Percentiles rank a stretch among this genome's conserved stretches.
phyloP scores from a whole-genome alignment of 1,140 invertebrate genomes.

The Medauroidea extradentata region DNA sequence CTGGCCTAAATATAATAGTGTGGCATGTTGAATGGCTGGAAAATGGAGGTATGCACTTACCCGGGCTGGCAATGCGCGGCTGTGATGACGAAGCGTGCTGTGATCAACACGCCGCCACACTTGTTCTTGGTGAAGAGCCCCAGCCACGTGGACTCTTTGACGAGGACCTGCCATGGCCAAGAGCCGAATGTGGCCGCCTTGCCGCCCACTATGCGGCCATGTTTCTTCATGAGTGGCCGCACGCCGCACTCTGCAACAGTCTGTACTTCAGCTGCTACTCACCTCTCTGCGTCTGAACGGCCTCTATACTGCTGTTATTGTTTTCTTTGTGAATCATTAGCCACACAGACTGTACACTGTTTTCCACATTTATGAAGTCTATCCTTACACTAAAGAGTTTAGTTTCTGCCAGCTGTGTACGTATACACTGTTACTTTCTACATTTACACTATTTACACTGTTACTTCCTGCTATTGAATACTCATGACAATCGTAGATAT shows the following conservation, averaged over 20 bases:
- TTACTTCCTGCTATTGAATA: too few species aligned
- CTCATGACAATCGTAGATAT: too few species aligned
- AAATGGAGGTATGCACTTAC: conserved; percentile 56
- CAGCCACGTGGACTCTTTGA: conserved; percentile 87
- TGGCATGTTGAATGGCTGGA: too few species aligned
- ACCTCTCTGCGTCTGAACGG: background rate
- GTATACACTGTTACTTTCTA: too few species aligned
- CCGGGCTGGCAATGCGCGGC: conserved; percentile 94
- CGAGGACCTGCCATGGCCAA: conserved; percentile 91
- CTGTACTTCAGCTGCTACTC: background rate
- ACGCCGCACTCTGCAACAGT: conserved; percentile 76
- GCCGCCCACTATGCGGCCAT: conserved; percentile 84
- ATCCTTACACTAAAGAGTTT: too few species aligned
- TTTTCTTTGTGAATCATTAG: too few species aligned
- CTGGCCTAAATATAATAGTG: too few species aligned
- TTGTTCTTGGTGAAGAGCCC: conserved; percentile 95
- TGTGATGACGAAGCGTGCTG: conserved; percentile 78
- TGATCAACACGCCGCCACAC: conserved; percentile 88
- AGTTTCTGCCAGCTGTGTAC: too few species aligned
- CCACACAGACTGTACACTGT: too few species aligned
- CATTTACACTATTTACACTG: too few species aligned
- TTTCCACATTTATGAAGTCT: too few species aligned
- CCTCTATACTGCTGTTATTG: too few species aligned
- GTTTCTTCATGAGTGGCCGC: conserved; percentile 66
- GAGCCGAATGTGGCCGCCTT: conserved; percentile 79